Evolutionary conservation across 2,113 vertebrate genomes (phyloP), one percentile per base, ranked within the genome.

Genomic region (Aix galericulata): DNA sequence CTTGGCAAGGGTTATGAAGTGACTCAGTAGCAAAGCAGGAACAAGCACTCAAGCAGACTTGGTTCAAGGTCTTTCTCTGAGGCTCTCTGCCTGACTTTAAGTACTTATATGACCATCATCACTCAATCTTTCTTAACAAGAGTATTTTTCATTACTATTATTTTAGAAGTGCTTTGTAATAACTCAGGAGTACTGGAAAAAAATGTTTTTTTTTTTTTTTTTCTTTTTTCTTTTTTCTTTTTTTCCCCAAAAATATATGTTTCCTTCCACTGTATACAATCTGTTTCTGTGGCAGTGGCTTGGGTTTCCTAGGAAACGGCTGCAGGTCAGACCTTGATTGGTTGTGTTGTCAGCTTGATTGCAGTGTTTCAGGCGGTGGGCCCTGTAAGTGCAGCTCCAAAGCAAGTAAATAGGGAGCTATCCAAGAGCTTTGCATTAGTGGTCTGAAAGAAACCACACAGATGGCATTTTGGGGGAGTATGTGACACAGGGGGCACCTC

Each of bases 331-430:
- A 86, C 95, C 93, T 96, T 96, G 96, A 97, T 96, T 97, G 96
- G 96, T 95, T 97, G 86, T 96, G 95, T 96, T 96, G 92, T 94
- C 94, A 95, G 89, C 94, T 96, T 97, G 97, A 97, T 97, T 97
- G 97, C 96, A 95, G 97, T 92, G 96, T 96, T 95, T 97, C 96
- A 96, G 89, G 80, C 56, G 4, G 87, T 89, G 93, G 85, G 95
- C 95, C 92, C 94, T 93, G 90, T 94, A 94, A 96, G 95, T 93
- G 93, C 91, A 83, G 84, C 81, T 91, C 89, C 0, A 1, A 94
- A 93, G 94, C 95, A 90, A 96, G 92, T 94, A 95, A 95, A 95
- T 69, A 96, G 75, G 84, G 67, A 90, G 78, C 74, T 92, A 94
- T 58, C 89, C 89, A 87, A 93, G 80, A 93, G 96, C 92, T 94